A percentile compares a stretch with the other conserved stretches of the same genome.
Conservation (phyloP, 2,888 invertebrate species). For the Acleris cristana region DNA sequence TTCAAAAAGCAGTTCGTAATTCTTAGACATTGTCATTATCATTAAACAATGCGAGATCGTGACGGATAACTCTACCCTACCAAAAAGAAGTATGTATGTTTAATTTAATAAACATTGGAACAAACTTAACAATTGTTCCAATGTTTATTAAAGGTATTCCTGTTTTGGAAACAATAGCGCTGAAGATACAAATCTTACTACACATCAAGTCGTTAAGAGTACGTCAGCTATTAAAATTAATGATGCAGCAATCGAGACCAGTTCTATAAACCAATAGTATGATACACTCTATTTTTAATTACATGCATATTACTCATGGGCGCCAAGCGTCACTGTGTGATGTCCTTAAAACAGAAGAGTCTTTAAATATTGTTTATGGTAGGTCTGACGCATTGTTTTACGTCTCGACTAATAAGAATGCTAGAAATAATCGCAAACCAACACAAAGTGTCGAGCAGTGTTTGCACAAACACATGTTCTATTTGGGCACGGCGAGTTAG, state of each 20-base stretch:
- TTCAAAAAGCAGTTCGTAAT: no score
- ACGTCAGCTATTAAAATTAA: conserved; percentile 14
- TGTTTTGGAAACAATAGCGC: background rate
- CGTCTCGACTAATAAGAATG: background rate
- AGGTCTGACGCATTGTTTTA: background rate
- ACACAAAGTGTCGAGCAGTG: conserved; percentile 8
- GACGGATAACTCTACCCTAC: background rate
- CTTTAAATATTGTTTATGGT: background rate
- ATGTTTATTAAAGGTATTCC: background rate
- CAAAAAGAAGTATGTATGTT: conserved; percentile 1
- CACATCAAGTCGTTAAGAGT: background rate
- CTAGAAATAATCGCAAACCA: conserved; percentile 14
- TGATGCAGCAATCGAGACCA: background rate
- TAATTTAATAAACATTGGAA: conserved; percentile 15
- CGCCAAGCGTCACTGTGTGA: background rate
- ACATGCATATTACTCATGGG: background rate
- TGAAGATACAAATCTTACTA: conserved; percentile 1
- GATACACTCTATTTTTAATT: background rate
- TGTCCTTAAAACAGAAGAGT: no score
- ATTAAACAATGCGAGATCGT: no score
- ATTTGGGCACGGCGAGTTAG: conserved; percentile 21
- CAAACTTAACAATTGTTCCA: background rate
- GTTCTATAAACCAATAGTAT: conserved; percentile 4
- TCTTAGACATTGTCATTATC: no score
- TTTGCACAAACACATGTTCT: conserved; percentile 24